Evolutionary conservation across 2,797 vertebrate genomes (phyloP).

Genomic region (Gastrophryne carolinensis): DNA sequence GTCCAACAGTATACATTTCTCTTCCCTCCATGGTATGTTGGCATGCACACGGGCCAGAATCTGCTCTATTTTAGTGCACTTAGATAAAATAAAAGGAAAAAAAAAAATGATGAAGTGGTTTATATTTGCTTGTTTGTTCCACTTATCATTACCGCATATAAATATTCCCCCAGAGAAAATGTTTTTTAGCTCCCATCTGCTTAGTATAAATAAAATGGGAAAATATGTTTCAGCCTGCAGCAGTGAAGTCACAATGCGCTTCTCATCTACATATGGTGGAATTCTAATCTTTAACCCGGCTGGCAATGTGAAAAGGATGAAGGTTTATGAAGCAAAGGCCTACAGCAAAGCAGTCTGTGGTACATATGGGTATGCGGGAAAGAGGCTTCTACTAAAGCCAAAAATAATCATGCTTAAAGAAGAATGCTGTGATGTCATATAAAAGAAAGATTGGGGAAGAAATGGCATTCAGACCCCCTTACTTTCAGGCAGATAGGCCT

Average conservation of each 20-base stretch:
- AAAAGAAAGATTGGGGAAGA: too few species aligned
- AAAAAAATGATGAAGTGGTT: conserved; percentile 13
- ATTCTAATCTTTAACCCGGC: conserved; percentile 32
- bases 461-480: too few species aligned
- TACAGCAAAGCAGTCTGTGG: not conserved
- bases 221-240: conserved; percentile 38
- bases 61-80: not conserved
- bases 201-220: conserved; percentile 45
- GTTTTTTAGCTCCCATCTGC: conserved; percentile 47
- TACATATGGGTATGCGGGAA: not conserved
- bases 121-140: conserved; percentile 46
- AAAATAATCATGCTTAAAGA: not conserved
- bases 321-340: conserved; percentile 25
- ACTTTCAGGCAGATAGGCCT: too few species aligned
- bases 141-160: conserved; percentile 47
- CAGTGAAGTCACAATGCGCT: conserved; percentile 38
- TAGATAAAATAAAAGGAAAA: conserved; percentile 22
- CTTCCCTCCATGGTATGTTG: conserved; percentile 21
- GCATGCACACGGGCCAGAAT: conserved; percentile 1
- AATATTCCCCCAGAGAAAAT: conserved; percentile 45
- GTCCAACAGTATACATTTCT: conserved; percentile 2
- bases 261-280: conserved; percentile 43
- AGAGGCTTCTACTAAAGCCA: not conserved
- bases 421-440: not conserved
- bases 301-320: conserved; percentile 19